Evolutionary conservation across 2,888 invertebrate species (phyloP).

Genomic region (Zaprionus obscuricornis): DNA sequence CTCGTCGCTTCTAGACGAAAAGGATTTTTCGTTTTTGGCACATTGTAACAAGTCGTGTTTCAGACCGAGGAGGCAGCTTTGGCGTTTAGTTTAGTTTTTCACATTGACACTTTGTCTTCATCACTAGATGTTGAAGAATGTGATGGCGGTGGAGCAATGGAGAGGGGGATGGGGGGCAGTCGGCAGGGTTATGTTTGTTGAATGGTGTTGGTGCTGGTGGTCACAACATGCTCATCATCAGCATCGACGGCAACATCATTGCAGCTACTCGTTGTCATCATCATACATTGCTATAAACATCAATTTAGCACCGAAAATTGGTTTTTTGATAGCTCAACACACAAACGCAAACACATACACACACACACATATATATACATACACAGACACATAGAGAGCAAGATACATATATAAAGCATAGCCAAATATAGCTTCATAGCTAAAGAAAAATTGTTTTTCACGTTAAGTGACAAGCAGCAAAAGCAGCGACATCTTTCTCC

Average conservation of each 20-base stretch:
- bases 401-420: constrained; percentile 8
- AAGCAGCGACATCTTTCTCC: constrained; percentile 36
- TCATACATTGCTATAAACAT: constrained; percentile 75
- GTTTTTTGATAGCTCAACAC: constrained; percentile 72
- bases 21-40: constrained; percentile 68
- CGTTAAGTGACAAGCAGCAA: constrained; percentile 71
- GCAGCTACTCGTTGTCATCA: constrained; percentile 54
- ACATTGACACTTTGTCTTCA: constrained; percentile 76
- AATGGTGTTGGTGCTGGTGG: constrained; percentile 46
- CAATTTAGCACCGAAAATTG: constrained; percentile 78
- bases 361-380: constrained; percentile 11
- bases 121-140: constrained; percentile 33
- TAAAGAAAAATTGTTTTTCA: constrained; percentile 78
- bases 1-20: constrained; percentile 42
- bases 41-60: constrained; percentile 51
- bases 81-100: constrained; percentile 74
- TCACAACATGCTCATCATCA: constrained; percentile 74
- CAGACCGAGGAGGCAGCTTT: constrained; percentile 41
- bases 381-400: constrained; percentile 10
- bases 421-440: constrained; percentile 44
- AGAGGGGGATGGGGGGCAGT: not conserved
- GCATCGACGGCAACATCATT: constrained; percentile 53
- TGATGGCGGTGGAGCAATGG: not conserved
- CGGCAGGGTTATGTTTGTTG: no score
- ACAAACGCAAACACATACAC: not conserved